Conservation (phyloP, 2,888 invertebrate genomes). For the Venusia cambrica region DNA sequence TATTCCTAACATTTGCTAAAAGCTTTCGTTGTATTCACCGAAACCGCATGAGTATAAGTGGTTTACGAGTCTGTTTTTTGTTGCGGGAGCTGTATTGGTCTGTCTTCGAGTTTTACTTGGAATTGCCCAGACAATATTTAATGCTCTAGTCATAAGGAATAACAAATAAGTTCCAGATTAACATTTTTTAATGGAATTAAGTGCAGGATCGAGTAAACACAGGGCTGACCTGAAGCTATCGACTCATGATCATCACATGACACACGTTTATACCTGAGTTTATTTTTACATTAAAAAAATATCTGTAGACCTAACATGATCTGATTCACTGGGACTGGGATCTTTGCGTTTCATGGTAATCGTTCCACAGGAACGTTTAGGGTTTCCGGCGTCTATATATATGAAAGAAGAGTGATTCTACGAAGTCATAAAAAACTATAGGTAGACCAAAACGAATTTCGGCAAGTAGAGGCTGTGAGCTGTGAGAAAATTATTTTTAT, state of each 20-base stretch:
- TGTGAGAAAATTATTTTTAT: too few species aligned
- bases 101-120: slow-evolving; percentile 3
- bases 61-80: background rate
- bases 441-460: too few species aligned
- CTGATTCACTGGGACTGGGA: slow-evolving; percentile 35
- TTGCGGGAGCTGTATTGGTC: slow-evolving; percentile 2
- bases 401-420: too few species aligned
- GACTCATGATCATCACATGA: slow-evolving; percentile 52
- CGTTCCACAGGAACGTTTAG: slow-evolving; percentile 12
- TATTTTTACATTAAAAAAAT: slow-evolving; percentile 60
- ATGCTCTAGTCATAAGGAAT: background rate
- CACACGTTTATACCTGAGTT: slow-evolving; percentile 65
- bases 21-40: slow-evolving; percentile 16
- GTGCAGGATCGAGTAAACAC: slow-evolving; percentile 53
- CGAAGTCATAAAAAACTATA: too few species aligned
- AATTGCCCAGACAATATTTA: background rate
- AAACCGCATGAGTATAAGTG: slow-evolving; percentile 11
- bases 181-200: slow-evolving; percentile 53
- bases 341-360: slow-evolving; percentile 21
- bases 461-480: too few species aligned
- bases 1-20: slow-evolving; percentile 17
- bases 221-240: slow-evolving; percentile 51
- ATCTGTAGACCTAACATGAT: slow-evolving; percentile 36
- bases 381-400: slow-evolving; percentile 12
- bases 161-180: slow-evolving; percentile 24